These are phyloP conservation scores for Notarius quadriscutis DNA, from an alignment of 2,113 vertebrate species.

Conservation along the genomic window DNA sequence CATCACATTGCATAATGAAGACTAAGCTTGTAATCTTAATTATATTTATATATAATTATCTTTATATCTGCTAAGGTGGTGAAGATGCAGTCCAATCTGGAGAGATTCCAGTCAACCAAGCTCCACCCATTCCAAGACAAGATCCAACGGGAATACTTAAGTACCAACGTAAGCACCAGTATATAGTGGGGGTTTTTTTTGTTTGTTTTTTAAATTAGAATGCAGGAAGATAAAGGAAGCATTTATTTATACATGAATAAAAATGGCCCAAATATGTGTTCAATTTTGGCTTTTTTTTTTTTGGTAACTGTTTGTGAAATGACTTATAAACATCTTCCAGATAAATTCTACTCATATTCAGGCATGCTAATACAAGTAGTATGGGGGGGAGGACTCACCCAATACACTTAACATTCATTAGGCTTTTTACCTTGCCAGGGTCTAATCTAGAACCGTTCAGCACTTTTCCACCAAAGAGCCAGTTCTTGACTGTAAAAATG, in stretches of 20 bases:
- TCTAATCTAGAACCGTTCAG: neutral
- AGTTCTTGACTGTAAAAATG: neutral
- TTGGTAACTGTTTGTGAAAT: neutral
- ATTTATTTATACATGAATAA: neutral
- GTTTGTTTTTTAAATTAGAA: neutral
- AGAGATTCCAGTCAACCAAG: constrained; percentile 94
- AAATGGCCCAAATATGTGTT: neutral
- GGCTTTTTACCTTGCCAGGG: neutral
- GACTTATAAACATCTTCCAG: neutral
- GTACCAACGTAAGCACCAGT: constrained; percentile 87
- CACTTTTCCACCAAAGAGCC: neutral
- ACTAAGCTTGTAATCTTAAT: neutral
- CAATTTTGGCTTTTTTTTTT: neutral
- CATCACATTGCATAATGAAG: neutral
- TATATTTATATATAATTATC: neutral
- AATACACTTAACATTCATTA: neutral
- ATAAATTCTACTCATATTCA: neutral
- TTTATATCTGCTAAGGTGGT: constrained; percentile 74
- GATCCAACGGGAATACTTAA: constrained; percentile 93
- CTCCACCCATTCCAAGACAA: constrained; percentile 96
- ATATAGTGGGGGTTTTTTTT: neutral
- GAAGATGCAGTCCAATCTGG: constrained; percentile 95
- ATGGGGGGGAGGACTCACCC: neutral
- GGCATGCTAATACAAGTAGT: neutral
- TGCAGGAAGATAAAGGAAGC: neutral